Evolutionary conservation across 2,797 vertebrate species (phyloP).

Genomic region (Luscinia luscinia): DNA sequence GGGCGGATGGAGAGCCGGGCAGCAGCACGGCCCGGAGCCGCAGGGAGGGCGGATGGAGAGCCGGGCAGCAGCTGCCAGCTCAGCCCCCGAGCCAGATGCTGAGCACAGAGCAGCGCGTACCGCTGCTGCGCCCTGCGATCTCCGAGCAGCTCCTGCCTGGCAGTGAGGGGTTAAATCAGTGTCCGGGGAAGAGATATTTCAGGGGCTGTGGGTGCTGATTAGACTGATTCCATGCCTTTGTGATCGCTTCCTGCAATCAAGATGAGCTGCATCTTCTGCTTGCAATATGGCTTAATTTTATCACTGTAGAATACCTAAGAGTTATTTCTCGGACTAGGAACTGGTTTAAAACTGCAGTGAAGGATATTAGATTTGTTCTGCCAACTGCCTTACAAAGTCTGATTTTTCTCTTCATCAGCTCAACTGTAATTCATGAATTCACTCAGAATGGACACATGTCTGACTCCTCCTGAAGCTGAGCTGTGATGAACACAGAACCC

Average conservation of each 20-base stretch:
- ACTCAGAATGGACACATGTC: not conserved
- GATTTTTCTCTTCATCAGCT: not conserved
- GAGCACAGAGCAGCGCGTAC: not conserved
- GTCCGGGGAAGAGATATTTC: not conserved
- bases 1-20: too few species aligned
- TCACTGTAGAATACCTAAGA: not conserved
- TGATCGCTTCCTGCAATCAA: not conserved
- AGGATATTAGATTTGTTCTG: not conserved
- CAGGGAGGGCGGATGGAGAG: too few species aligned
- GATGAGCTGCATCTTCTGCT: constrained; percentile 34
- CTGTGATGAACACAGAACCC: not conserved
- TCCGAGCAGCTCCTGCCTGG: not conserved
- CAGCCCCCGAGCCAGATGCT: not conserved
- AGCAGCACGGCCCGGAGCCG: too few species aligned
- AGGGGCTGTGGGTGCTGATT: not conserved
- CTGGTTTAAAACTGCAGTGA: not conserved
- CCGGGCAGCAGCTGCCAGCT: not conserved
- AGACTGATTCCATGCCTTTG: not conserved
- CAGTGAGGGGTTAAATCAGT: not conserved
- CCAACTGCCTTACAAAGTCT: not conserved
- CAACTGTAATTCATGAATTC: not conserved
- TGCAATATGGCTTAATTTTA: constrained; percentile 41
- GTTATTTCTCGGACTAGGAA: not conserved
- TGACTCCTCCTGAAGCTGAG: not conserved
- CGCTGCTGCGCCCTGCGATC: not conserved